Conservation (phyloP, 2,797 vertebrate species). For the Allobates femoralis region DNA sequence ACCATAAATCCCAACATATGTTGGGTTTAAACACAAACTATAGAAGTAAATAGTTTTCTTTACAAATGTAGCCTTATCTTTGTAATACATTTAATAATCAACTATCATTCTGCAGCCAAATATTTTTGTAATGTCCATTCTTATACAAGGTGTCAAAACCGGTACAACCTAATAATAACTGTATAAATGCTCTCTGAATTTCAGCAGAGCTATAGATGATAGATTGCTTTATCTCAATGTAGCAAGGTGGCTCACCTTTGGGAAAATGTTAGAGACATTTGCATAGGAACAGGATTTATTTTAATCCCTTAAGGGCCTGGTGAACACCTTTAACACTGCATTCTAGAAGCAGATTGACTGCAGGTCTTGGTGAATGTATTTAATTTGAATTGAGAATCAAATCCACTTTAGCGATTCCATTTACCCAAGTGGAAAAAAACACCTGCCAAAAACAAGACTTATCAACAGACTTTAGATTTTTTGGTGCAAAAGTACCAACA, state of each 20-base stretch:
- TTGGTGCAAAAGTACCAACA: not conserved
- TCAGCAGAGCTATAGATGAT: not conserved
- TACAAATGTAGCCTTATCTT: too few species aligned
- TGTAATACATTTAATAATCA: too few species aligned
- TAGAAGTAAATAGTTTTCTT: too few species aligned
- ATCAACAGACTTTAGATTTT: not conserved
- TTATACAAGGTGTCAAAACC: not conserved
- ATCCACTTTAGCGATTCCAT: not conserved
- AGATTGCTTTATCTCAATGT: not conserved
- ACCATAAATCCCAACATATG: too few species aligned
- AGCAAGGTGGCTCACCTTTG: constrained; percentile 1
- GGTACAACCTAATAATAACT: not conserved
- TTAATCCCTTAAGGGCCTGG: constrained; percentile 11
- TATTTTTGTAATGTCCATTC: not conserved
- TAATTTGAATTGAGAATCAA: not conserved
- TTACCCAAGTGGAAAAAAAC: not conserved
- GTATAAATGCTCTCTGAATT: not conserved
- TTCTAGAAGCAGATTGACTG: not conserved
- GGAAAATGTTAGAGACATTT: not conserved
- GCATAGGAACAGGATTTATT: not conserved
- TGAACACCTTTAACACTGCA: not conserved
- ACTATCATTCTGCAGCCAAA: not conserved
- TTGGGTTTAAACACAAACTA: too few species aligned
- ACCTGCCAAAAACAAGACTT: not conserved
- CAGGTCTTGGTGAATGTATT: not conserved